phyloP scores from a whole-genome alignment of 2,888 invertebrate species.

The Pachymerium ferrugineum region DNA sequence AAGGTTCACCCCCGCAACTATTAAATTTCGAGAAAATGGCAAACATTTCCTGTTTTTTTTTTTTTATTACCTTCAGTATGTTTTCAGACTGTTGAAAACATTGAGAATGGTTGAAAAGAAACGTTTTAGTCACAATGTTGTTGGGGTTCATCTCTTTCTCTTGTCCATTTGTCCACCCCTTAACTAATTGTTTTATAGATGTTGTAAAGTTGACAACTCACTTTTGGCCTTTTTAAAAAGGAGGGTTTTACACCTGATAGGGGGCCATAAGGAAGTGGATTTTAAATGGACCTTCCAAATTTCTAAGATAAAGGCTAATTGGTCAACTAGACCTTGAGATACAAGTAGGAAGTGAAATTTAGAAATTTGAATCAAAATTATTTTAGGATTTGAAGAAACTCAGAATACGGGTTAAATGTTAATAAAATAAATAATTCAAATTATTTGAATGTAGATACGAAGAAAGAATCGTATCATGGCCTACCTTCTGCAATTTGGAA shows the following conservation, averaged over 20 bases:
- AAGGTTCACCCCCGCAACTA: conserved; percentile 15
- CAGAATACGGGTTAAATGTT: no score
- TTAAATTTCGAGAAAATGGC: no score
- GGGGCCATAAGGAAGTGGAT: background rate
- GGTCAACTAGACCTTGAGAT: no score
- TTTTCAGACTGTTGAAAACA: background rate
- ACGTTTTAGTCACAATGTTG: background rate
- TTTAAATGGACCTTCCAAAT: background rate
- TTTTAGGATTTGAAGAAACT: no score
- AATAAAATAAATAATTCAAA: no score
- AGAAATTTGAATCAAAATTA: no score
- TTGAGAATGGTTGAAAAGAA: background rate
- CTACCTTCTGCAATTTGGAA: no score
- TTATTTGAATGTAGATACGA: no score
- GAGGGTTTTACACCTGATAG: conserved; percentile 7
- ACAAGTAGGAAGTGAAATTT: conserved; percentile 1
- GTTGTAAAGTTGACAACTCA: conserved; percentile 19
- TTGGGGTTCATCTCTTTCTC: background rate
- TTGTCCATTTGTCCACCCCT: background rate
- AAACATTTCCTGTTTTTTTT: no score
- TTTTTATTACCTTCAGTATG: no score
- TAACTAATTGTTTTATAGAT: background rate
- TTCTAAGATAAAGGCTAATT: no score
- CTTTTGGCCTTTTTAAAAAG: background rate
- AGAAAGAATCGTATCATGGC: no score